These are phyloP conservation scores for Novumbra hubbsi DNA, from an alignment of 2,797 vertebrate genomes.

Conservation along the genomic window DNA sequence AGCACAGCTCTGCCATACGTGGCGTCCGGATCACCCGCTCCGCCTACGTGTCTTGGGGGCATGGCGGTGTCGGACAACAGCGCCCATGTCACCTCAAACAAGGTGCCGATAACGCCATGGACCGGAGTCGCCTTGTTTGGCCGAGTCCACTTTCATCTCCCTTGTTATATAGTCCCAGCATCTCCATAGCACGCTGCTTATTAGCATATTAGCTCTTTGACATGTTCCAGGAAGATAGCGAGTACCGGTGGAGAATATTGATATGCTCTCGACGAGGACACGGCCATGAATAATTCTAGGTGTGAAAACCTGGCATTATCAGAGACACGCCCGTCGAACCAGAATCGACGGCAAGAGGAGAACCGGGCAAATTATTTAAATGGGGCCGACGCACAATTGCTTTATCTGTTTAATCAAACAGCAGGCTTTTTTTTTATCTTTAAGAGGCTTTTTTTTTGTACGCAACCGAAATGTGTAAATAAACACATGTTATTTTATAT, in stretches of 20 bases:
- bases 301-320: conserved; percentile 8
- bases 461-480: background rate
- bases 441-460: background rate
- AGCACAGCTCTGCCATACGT: background rate
- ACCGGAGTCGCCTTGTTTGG: background rate
- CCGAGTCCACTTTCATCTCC: conserved; percentile 8
- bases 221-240: background rate
- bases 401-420: no score
- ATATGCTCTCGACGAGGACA: background rate
- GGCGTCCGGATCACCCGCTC: background rate
- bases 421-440: background rate
- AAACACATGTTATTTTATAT: no score
- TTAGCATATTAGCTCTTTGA: conserved; percentile 19
- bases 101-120: conserved; percentile 1
- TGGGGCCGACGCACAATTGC: background rate
- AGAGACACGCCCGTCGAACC: conserved; percentile 4
- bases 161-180: conserved; percentile 6
- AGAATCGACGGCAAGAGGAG: background rate
- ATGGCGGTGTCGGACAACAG: conserved; percentile 5
- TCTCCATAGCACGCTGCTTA: conserved; percentile 12
- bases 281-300: conserved; percentile 21
- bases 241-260: background rate
- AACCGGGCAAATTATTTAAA: conserved; percentile 12
- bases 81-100: conserved; percentile 6
- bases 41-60: conserved; percentile 16